These are phyloP conservation scores for Hybos culiciformis DNA, from an alignment of 2,888 invertebrate species.

Conservation along the genomic window DNA sequence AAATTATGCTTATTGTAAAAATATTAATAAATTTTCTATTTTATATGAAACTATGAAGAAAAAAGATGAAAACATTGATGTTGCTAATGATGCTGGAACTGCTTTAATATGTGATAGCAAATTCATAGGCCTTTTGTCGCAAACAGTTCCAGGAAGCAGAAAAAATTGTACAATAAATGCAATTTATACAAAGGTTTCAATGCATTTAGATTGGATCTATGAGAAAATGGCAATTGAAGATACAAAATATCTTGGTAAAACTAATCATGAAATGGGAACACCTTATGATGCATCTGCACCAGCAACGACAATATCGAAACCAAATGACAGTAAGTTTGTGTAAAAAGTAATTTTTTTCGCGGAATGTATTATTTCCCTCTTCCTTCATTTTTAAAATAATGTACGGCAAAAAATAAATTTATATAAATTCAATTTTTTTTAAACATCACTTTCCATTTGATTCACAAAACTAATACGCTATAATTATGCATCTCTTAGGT, in stretches of 20 bases:
- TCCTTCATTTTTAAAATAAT: too few species aligned
- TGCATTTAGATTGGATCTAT: slow-evolving; percentile 11
- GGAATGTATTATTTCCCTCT: too few species aligned
- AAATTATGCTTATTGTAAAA: not conserved
- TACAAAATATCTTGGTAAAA: not conserved
- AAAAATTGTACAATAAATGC: slow-evolving; percentile 4
- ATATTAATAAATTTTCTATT: too few species aligned
- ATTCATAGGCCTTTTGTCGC: slow-evolving; percentile 10
- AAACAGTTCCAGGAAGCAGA: slow-evolving; percentile 3
- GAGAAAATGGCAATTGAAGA: not conserved
- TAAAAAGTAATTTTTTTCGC: too few species aligned
- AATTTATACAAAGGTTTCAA: slow-evolving; percentile 7
- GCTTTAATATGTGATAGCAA: slow-evolving; percentile 10
- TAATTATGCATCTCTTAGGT: too few species aligned
- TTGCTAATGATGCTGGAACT: slow-evolving; percentile 10
- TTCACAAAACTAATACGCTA: too few species aligned
- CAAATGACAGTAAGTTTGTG: too few species aligned
- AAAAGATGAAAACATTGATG: slow-evolving; percentile 1
- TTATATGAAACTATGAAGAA: not conserved
- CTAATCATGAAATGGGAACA: slow-evolving; percentile 1
- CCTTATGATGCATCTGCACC: slow-evolving; percentile 6
- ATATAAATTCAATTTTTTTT: too few species aligned
- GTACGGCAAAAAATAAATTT: too few species aligned
- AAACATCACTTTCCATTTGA: too few species aligned
- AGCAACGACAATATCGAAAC: not conserved